Evolutionary conservation across 1,140 invertebrate species (phyloP).

Genomic region (Rhyzopertha dominica): DNA sequence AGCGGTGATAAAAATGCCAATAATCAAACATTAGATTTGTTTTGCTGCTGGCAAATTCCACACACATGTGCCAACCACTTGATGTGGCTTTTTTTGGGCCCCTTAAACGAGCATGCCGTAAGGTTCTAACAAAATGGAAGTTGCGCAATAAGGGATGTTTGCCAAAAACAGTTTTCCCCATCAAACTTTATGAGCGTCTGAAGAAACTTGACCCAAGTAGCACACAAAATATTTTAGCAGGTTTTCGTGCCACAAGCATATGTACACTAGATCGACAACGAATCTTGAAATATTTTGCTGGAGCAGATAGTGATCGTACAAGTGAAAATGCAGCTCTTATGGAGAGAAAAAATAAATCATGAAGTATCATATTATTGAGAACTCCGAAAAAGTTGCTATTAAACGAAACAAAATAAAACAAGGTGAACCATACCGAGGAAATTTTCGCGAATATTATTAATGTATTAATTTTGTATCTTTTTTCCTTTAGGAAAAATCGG

Average conservation of each 20-base stretch:
- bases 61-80: slow-evolving; percentile 45
- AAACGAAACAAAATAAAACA: too few relatives aligned
- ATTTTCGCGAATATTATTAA: too few relatives aligned
- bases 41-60: slow-evolving; percentile 43
- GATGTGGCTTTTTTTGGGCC: slow-evolving; percentile 42
- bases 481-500: too few relatives aligned
- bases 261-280: neutral
- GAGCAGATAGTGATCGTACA: too few relatives aligned
- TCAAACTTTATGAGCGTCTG: neutral
- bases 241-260: slow-evolving; percentile 5
- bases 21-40: slow-evolving; percentile 42
- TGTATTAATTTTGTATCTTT: too few relatives aligned
- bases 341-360: too few relatives aligned
- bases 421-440: too few relatives aligned
- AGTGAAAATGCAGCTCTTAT: too few relatives aligned
- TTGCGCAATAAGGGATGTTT: slow-evolving; percentile 15
- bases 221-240: slow-evolving; percentile 1
- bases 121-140: too few relatives aligned
- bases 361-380: too few relatives aligned
- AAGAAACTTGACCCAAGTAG: neutral
- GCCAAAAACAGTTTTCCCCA: slow-evolving; percentile 9
- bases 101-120: slow-evolving; percentile 40
- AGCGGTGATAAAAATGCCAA: slow-evolving; percentile 15
- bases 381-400: too few relatives aligned
- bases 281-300: neutral